Conservation (phyloP, 2,113 vertebrate genomes). For the Onychostoma macrolepis region DNA sequence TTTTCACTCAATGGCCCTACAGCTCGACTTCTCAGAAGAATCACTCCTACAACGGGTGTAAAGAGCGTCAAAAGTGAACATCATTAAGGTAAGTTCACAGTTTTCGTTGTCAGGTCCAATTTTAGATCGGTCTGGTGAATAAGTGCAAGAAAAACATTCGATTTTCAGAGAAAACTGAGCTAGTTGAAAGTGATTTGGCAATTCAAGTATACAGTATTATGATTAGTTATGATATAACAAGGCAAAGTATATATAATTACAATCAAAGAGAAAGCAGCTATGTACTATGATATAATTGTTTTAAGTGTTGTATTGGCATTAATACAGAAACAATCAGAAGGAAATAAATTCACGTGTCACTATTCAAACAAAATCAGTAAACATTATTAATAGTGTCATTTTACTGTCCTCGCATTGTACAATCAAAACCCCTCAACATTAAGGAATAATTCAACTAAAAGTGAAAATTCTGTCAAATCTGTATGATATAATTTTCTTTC, state of each 20-base stretch:
- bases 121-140: neutral
- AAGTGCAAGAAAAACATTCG: constrained; percentile 18
- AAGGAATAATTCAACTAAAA: neutral
- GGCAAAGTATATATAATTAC: constrained; percentile 34
- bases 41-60: neutral
- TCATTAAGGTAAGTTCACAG: constrained; percentile 22
- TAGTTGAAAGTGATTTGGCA: constrained; percentile 23
- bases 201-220: constrained; percentile 54
- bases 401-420: constrained; percentile 42
- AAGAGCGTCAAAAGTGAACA: constrained; percentile 5
- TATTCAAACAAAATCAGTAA: constrained; percentile 48
- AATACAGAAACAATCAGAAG: neutral
- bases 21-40: neutral
- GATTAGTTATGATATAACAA: constrained; percentile 40
- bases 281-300: constrained; percentile 30
- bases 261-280: constrained; percentile 41
- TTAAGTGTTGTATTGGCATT: neutral
- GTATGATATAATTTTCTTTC: neutral
- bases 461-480: neutral
- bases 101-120: neutral
- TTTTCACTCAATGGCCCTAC: neutral
- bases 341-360: constrained; percentile 14
- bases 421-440: neutral
- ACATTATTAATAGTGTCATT: constrained; percentile 37
- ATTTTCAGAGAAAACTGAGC: neutral